These are phyloP conservation scores for Umimayanthus kanabou DNA, from an alignment of 92 coral and sea anemone genomes.

Conservation along the genomic window DNA sequence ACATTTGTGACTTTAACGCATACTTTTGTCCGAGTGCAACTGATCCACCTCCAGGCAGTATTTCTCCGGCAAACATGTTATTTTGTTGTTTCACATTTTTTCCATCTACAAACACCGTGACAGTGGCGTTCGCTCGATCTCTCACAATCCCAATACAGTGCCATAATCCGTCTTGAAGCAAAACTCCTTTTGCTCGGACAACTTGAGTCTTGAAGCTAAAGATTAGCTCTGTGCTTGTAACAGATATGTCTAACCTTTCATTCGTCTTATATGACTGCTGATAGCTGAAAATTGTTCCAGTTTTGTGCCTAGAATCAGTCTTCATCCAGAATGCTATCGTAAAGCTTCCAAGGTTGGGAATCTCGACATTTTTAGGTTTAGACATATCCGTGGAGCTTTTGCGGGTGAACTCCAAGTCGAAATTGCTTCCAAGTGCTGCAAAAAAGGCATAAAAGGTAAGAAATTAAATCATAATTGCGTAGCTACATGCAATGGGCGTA, in stretches of 20 bases:
- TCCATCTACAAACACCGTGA: constrained; percentile 46
- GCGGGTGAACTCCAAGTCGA: constrained; percentile 38
- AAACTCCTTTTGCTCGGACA: constrained; percentile 25
- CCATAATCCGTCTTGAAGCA: constrained; percentile 56
- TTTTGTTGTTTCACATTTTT: not conserved
- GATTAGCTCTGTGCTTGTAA: constrained; percentile 35
- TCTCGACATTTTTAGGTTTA: constrained; percentile 22
- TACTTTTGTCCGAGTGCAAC: constrained; percentile 60
- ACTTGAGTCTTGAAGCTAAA: constrained; percentile 46
- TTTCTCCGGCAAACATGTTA: constrained; percentile 18
- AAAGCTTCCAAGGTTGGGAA: constrained; percentile 41
- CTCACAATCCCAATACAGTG: constrained; percentile 61
- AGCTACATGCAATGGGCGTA: too few relatives aligned
- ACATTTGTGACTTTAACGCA: constrained; percentile 1
- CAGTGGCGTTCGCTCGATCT: constrained; percentile 21
- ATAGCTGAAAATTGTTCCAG: constrained; percentile 68
- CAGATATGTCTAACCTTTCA: constrained; percentile 54
- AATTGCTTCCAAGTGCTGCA: constrained; percentile 52
- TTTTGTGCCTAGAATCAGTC: constrained; percentile 38
- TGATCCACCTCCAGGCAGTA: constrained; percentile 56
- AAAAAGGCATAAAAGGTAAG: not conserved
- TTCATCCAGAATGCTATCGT: constrained; percentile 59
- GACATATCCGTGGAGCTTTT: constrained; percentile 40
- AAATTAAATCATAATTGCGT: too few relatives aligned
- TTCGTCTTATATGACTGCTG: constrained; percentile 32